Evolutionary conservation across 2,113 vertebrate species (phyloP).

Genomic region (Chrysochloris asiatica): DNA sequence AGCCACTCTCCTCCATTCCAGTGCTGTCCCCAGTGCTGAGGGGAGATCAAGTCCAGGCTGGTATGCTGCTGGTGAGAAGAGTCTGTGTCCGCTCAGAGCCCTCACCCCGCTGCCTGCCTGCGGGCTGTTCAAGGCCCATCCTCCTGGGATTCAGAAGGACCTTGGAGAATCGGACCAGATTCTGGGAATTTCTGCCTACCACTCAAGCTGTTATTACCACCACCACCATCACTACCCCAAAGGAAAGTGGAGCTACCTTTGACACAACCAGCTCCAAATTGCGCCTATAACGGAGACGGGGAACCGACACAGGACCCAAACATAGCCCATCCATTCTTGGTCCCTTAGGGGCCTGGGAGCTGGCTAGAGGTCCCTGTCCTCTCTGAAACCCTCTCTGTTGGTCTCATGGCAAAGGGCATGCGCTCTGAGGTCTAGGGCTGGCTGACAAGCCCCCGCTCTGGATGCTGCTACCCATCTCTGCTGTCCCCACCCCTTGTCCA

Average conservation of each 20-base stretch:
- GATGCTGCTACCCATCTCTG: slow-evolving; percentile 70
- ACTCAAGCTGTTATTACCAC: background rate
- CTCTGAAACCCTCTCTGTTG: slow-evolving; percentile 17
- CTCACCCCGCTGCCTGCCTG: background rate
- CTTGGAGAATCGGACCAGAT: background rate
- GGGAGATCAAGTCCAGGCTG: background rate
- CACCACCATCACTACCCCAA: background rate
- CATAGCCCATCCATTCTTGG: background rate
- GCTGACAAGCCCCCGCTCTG: slow-evolving; percentile 33
- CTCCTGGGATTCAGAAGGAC: background rate
- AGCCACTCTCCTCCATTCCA: background rate
- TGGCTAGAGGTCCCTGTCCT: background rate
- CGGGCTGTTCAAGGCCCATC: background rate
- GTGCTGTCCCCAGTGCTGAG: background rate
- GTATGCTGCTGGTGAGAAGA: background rate
- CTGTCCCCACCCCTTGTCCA: background rate
- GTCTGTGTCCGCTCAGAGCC: background rate
- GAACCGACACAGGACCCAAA: background rate
- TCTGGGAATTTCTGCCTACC: background rate
- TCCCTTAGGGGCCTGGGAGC: slow-evolving; percentile 7
- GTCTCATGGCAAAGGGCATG: background rate
- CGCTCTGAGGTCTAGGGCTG: slow-evolving; percentile 10
- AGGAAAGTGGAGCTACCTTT: background rate
- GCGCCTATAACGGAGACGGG: background rate
- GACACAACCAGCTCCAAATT: background rate